Evolutionary conservation across 2,888 invertebrate species (phyloP).

Genomic region (Drosophila eohydei): DNA sequence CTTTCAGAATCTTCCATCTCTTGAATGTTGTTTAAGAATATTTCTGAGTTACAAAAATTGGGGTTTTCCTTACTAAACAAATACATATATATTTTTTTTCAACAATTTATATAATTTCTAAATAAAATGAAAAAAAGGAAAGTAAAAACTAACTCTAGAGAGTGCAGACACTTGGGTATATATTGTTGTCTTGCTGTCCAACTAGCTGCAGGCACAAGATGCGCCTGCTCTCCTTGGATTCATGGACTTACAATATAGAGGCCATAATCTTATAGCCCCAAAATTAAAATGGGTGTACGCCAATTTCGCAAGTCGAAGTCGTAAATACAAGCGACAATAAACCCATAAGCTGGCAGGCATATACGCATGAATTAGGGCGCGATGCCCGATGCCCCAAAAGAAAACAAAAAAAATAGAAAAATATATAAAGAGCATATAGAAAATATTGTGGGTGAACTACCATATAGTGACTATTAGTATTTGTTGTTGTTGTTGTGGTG

Average conservation of each 20-base stretch:
- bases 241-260: constrained; percentile 50
- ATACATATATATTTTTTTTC: not conserved
- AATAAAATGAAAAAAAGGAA: not conserved
- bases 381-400: constrained; percentile 13
- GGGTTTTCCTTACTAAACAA: not conserved
- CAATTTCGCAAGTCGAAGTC: constrained; percentile 73
- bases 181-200: constrained; percentile 1
- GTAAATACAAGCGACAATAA: constrained; percentile 75
- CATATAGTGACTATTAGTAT: constrained; percentile 54
- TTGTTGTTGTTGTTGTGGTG: constrained; percentile 47
- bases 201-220: constrained; percentile 22
- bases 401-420: not conserved
- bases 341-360: constrained; percentile 74
- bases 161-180: not conserved
- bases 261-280: constrained; percentile 72
- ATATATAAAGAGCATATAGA: constrained; percentile 48
- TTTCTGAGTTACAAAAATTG: not conserved
- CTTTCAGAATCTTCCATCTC: not conserved
- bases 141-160: not conserved
- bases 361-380: constrained; percentile 56
- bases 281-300: constrained; percentile 76
- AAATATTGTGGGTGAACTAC: constrained; percentile 46
- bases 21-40: not conserved
- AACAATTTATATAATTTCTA: not conserved
- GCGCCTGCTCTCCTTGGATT: constrained; percentile 20